These are phyloP conservation scores for Thecophora atra DNA, from an alignment of 2,888 invertebrate species.

Conservation along the genomic window DNA sequence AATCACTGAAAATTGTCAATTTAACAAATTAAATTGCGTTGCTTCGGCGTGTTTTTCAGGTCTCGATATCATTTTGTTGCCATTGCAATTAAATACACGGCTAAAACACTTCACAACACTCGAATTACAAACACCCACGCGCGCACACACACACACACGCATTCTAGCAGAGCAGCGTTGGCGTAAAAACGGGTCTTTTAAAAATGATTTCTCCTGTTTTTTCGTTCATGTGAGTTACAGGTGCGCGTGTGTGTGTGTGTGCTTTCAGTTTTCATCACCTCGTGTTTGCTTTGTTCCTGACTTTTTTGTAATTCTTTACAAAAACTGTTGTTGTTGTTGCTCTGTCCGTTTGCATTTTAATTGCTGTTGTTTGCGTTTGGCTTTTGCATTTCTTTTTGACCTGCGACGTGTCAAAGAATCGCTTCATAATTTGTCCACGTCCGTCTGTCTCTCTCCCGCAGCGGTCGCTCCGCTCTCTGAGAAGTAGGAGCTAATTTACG, in stretches of 20 bases:
- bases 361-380: too few relatives aligned
- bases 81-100: neutral
- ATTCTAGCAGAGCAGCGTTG: conserved; percentile 2
- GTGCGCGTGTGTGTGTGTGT: conserved; percentile 6
- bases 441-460: conserved; percentile 26
- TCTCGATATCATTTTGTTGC: conserved; percentile 10
- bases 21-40: conserved; percentile 26
- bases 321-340: neutral
- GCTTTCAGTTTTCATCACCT: neutral
- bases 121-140: conserved; percentile 4
- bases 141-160: conserved; percentile 1
- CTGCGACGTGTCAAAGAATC: too few relatives aligned
- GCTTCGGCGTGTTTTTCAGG: neutral
- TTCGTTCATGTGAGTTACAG: conserved; percentile 24
- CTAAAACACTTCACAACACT: neutral
- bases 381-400: neutral
- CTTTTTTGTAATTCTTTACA: neutral
- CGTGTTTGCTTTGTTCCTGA: neutral
- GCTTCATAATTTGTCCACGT: neutral
- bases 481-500: too few relatives aligned
- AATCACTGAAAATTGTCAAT: conserved; percentile 39
- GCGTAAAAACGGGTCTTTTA: conserved; percentile 40
- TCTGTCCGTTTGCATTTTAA: too few relatives aligned
- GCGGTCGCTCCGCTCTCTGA: neutral
- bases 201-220: conserved; percentile 41